Evolutionary conservation across 2,888 invertebrate genomes (phyloP).

Genomic region (Troilus luridus): DNA sequence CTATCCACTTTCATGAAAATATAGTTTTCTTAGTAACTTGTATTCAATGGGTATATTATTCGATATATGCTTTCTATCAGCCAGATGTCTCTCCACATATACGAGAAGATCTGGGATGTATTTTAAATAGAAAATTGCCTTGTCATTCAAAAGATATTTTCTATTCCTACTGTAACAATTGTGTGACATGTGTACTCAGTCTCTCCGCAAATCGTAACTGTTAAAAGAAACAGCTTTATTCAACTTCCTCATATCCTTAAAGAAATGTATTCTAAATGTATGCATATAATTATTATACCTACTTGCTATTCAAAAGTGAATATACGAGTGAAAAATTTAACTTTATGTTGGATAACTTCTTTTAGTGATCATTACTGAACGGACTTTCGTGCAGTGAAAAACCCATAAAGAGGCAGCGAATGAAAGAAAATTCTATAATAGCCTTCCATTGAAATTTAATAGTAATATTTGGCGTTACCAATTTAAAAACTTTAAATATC

Average conservation of each 20-base stretch:
- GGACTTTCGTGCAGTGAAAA: no score
- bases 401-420: no score
- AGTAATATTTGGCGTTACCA: no score
- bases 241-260: neutral
- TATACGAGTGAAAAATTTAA: no score
- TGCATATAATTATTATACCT: no score
- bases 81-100: neutral
- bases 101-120: neutral
- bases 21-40: neutral
- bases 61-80: neutral
- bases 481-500: no score
- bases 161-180: neutral
- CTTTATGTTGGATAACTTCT: no score
- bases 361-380: no score
- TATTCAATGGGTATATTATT: neutral
- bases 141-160: conserved; percentile 8
- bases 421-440: no score
- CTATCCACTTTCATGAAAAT: neutral
- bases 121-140: neutral
- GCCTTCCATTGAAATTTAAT: no score
- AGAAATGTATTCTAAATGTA: no score
- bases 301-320: no score
- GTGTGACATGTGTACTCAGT: neutral
- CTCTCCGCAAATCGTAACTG: neutral
- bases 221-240: neutral